Evolutionary conservation across 2,888 invertebrate genomes (phyloP), one percentile per base, ranked within the genome.

Genomic region (Caenorhabditis angaria): DNA sequence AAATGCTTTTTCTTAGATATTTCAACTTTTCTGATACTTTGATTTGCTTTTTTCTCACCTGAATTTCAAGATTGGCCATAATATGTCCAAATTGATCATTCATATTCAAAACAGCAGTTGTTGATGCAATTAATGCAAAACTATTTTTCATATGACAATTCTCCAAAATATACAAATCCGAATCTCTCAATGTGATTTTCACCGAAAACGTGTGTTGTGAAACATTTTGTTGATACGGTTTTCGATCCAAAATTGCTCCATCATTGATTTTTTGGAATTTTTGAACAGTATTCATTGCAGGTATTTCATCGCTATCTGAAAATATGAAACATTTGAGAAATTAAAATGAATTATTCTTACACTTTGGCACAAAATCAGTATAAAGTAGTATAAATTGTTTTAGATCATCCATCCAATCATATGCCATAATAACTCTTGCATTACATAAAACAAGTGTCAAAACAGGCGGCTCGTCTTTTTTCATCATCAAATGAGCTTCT

Each of bases 131-230:
- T 14, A 97, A 93, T 0, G 97, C 95, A 88, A 94, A 94, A 0
- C 95, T 94, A 88, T 97, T 95, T 90, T 92, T 91, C 20, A 93
- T 91, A 0, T 94, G 92, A 0, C 93, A 92, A 88, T 96, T 93
- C 88, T 97, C 97, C 0, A 97, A 93, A 41, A 97, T 91, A 35
- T 97, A 94, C 66, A 97, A 90, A 89, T 99, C 96, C 3, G 95
- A 96, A 89, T 97, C 94, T 0, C 94, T 68, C 35, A 80, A 53
- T 6, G 80, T 80, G 24, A 80, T 72, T 59, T 80, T 80, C 5
- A 80, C 63, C 25, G 63, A 65, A 27, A 80, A 65, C 2, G 77
- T 76, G 47, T 54, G 59, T n/a, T 20, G n/a, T 8, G n/a, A 47
- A 18, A 54, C 48, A 1, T 28, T 53, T 12, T 41, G 28, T 24